Conservation (phyloP, 1,140 invertebrate genomes). For the Artemia franciscana region DNA sequence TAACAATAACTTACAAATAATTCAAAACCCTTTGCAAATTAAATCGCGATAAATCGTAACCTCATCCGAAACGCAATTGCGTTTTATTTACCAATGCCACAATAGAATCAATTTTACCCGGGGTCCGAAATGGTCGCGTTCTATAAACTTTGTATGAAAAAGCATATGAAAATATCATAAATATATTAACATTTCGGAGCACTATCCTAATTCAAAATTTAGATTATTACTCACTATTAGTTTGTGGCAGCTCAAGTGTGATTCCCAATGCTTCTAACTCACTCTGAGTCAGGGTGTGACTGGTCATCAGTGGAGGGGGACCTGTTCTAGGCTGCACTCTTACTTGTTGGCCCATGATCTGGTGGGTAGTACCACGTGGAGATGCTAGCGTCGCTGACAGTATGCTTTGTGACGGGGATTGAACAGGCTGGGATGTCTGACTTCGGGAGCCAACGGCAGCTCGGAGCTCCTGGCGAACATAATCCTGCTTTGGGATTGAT, state of each 20-base stretch:
- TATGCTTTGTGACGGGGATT: background rate
- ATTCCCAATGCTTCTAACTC: background rate
- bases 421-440: background rate
- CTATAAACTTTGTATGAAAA: too few relatives aligned
- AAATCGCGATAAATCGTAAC: too few relatives aligned
- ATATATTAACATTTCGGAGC: too few relatives aligned
- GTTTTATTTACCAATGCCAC: too few relatives aligned
- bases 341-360: background rate
- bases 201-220: too few relatives aligned
- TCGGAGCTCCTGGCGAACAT: background rate
- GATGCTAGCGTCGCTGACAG: background rate
- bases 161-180: too few relatives aligned
- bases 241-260: background rate
- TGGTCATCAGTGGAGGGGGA: background rate
- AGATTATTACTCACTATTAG: background rate
- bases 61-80: too few relatives aligned
- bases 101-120: too few relatives aligned
- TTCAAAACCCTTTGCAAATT: too few relatives aligned
- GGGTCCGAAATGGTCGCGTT: too few relatives aligned
- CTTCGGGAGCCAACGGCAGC: background rate
- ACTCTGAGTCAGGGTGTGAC: background rate
- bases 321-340: background rate
- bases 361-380: background rate
- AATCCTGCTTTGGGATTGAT: background rate
- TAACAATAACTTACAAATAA: too few relatives aligned